These are phyloP conservation scores for Eristalis intricaria DNA, from an alignment of 2,888 invertebrate species.

Conservation along the genomic window DNA sequence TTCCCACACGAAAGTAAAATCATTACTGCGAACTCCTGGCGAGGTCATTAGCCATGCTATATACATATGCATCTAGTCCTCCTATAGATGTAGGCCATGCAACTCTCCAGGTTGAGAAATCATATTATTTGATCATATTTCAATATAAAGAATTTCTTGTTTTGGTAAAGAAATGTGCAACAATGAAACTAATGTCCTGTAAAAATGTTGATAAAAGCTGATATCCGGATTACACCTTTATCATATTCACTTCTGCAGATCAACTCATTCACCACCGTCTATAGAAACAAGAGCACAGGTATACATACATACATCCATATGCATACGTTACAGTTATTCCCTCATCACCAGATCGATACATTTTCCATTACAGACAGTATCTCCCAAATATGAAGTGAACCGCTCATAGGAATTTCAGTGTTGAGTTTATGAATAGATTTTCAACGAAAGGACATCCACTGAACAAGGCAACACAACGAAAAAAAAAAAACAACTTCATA, in stretches of 20 bases:
- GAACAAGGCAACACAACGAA: slow-evolving; percentile 9
- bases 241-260: slow-evolving; percentile 4
- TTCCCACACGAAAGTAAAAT: too few relatives aligned
- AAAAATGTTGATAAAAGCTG: slow-evolving; percentile 29
- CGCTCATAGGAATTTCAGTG: slow-evolving; percentile 7
- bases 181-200: slow-evolving; percentile 56
- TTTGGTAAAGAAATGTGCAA: background rate
- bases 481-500: slow-evolving; percentile 71
- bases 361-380: slow-evolving; percentile 80
- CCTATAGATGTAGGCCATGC: too few relatives aligned
- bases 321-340: slow-evolving; percentile 10
- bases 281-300: background rate
- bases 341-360: slow-evolving; percentile 79
- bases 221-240: slow-evolving; percentile 39
- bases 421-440: slow-evolving; percentile 51
- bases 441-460: slow-evolving; percentile 54
- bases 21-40: too few relatives aligned
- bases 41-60: too few relatives aligned
- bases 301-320: background rate
- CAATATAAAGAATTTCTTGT: background rate
- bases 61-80: too few relatives aligned
- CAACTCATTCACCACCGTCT: background rate
- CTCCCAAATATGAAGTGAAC: slow-evolving; percentile 75
- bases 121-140: background rate
- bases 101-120: background rate